Conservation (phyloP, 2,113 vertebrate genomes). For the Xerus inauris region DNA sequence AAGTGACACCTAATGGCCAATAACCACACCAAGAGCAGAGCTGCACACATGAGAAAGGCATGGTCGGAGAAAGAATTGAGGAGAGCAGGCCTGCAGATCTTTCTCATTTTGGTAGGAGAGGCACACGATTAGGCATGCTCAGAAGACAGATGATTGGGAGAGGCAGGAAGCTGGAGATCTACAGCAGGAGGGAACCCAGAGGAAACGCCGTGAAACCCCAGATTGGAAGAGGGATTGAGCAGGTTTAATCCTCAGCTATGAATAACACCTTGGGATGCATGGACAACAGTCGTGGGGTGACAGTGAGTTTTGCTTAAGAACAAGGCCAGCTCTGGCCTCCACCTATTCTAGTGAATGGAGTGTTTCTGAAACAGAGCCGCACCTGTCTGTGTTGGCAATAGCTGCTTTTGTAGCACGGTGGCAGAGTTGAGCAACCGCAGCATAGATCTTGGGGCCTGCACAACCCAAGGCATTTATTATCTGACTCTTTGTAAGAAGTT, state of each 20-base stretch:
- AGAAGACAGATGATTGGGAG: not conserved
- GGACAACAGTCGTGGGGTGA: not conserved
- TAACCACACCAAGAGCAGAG: not conserved
- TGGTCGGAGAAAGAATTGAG: no score
- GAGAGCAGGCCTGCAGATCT: no score
- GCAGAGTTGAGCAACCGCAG: no score
- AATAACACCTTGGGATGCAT: not conserved
- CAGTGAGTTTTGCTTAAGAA: not conserved
- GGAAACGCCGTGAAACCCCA: not conserved
- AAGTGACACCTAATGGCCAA: not conserved
- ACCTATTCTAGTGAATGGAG: not conserved
- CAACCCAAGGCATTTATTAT: not conserved
- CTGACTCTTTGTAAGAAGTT: not conserved
- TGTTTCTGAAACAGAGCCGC: not conserved
- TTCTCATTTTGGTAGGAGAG: not conserved
- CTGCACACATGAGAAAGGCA: not conserved
- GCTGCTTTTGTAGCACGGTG: not conserved
- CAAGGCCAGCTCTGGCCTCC: not conserved
- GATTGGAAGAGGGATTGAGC: not conserved
- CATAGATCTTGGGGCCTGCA: not conserved
- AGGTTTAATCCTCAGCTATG: not conserved
- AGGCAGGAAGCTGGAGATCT: no score
- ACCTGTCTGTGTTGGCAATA: not conserved
- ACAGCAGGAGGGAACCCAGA: not conserved
- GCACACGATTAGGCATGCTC: not conserved